Evolutionary conservation across 2,113 vertebrate genomes (phyloP), one percentile per base, ranked within the genome.

Genomic region (Suncus etruscus): DNA sequence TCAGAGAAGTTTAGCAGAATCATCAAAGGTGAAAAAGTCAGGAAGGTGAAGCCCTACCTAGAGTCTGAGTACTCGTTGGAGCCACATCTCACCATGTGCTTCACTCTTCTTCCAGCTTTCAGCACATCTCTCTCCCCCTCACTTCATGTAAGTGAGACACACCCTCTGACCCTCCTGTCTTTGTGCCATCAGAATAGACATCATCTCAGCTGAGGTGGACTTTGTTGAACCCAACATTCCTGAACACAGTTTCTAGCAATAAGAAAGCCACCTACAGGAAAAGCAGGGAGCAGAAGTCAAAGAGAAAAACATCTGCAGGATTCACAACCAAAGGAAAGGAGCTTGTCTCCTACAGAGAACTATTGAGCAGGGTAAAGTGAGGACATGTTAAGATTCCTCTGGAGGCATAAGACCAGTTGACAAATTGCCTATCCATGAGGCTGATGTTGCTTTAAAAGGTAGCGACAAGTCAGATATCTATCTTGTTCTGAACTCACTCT

Each of bases 321-420:
- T 65, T 66, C 27, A n/a, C 15, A 8, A 15, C 27, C 22, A 20
- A 16, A 22, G 58, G 58, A 39, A 39, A 5, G 45, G 54, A 25
- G 2, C 32, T 14, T 82, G 32, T 39, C 25, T 82, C 77, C 0
- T 0, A 12, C 65, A 75, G 51, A 39, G 39, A 39, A 39, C 39
- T 39, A 39, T 39, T 11, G 27, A 3, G n/a, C 29, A 39, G 29
- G 31, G 66, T 25, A 61, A 15, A 50, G n/a, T n/a, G 61, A 20
- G 58, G 16, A 84, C 69, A 39, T 66, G 3, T 45, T 78, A 68
- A 72, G 74, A 92, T 86, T 90, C 66, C 75, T 54, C 48, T 72
- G 48, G 70, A 83, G 58, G 58, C 58, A 61, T 61, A 83, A 95
- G 79, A 32, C 70, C 66, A 50, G 48, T 54, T 87, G 69, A 94